Base-by-base conservation (phyloP, 2,797 vertebrate genomes). In the Amblyraja radiata region DNA sequence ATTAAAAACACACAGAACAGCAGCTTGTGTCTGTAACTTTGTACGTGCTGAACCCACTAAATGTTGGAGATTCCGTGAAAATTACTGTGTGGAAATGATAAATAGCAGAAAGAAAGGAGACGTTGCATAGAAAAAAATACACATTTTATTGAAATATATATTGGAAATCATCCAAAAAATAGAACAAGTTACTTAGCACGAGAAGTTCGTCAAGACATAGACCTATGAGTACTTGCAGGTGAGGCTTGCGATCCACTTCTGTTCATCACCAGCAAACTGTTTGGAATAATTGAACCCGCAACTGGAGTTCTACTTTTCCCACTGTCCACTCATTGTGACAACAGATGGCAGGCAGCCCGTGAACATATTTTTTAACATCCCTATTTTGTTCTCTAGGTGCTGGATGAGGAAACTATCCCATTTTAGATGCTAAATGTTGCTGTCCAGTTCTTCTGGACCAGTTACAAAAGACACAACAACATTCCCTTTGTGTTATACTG, bases 91-190 rank as follows among this genome's bases (percentile, higher is more conserved):
- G 63, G 61, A 18, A 61, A n/a, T 68, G 21, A 16, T 65, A 36
- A 32, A 88, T 63, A 36, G 6, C 83, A 65, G 14, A 18, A 88
- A 88, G 61, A 7, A 88, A 68, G 4, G n/a, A 88, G 63, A 65
- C n/a, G 36, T 18, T 32, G 32, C 9, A 68, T 88, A 68, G 63
- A 73, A 91, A 91, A 90, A 91, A 39, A 74, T 54, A 91, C 68
- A 74, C 32, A 71, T 74, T 91, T 91, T 91, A 91, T 23, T 91
- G 90, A 74, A 74, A 91, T 91, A 90, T 71, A 71, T 90, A 91
- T 74, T 8, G n/a, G 23, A 54, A 91, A 91, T 74, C 68, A 74
- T 91, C 21, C 90, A 91, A 76, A 90, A 46, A 88, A 88, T n/a
- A 68, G 2, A 46, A 46, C 46, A 54, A 54, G 84, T 92, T 54